phyloP scores from a whole-genome alignment of 2,797 vertebrate species.

The Catostomus latipinnis region DNA sequence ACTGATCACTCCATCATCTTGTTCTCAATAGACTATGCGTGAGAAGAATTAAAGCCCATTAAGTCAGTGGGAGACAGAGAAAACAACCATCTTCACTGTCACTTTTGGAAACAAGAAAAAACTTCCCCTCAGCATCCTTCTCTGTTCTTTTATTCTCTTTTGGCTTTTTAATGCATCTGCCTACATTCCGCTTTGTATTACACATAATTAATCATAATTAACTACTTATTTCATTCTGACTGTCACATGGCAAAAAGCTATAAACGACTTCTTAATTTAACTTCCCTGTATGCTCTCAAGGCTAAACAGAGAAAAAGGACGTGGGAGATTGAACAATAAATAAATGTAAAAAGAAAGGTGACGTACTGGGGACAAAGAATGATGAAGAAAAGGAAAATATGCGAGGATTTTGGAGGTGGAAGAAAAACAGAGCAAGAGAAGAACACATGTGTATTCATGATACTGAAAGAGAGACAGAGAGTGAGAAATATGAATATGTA shows the following conservation, averaged over 20 bases:
- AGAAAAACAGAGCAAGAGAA: neutral
- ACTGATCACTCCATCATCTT: constrained; percentile 12
- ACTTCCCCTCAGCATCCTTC: neutral
- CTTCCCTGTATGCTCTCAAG: neutral
- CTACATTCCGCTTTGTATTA: constrained; percentile 11
- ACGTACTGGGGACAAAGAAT: too few relatives aligned
- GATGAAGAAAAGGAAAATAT: too few relatives aligned
- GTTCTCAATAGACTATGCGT: neutral
- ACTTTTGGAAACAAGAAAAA: constrained; percentile 6
- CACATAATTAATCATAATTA: constrained; percentile 41
- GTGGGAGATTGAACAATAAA: neutral
- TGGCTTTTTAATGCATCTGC: neutral
- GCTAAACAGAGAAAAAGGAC: constrained; percentile 2
- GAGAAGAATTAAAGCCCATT: constrained; percentile 26
- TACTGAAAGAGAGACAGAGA: neutral
- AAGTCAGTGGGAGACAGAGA: constrained; percentile 5
- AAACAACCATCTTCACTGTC: neutral
- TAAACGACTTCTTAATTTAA: constrained; percentile 37
- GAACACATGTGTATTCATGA: neutral
- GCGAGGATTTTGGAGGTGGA: too few relatives aligned
- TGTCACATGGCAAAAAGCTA: constrained; percentile 14
- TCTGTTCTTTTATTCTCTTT: constrained; percentile 13
- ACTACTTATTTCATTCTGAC: constrained; percentile 9
- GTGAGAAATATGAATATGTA: neutral
- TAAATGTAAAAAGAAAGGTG: too few relatives aligned